Base-by-base conservation (phyloP, 2,113 vertebrate species). In the Athene cunicularia region DNA sequence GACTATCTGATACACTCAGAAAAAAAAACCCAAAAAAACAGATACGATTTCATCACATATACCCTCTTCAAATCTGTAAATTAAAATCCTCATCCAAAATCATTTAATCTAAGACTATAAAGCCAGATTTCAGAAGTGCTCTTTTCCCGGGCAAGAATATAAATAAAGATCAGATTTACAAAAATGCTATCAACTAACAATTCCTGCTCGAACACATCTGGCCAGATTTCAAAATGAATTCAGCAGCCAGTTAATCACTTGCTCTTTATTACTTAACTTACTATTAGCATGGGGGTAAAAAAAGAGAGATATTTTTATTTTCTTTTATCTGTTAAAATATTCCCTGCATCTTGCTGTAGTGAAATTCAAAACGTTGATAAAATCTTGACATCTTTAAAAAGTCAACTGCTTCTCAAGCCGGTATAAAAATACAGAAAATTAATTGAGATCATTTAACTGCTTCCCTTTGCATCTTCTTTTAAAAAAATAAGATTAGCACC, bases 61-160 rank as follows among this genome's bases (percentile, higher is more conserved):
- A 41, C 82, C 71, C 79, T 50, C 85, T 83, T 92, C 79, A 88
- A 64, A 60, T 55, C 79, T 91, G 49, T 28, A 33, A 91, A 85
- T 96, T 59, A 35, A 88, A 90, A 80, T 90, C 53, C 60, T 91
- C 55, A 39, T 77, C 49, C 73, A 39, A 62, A 90, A 28, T 47
- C 49, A n/a, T 93, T 96, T 90, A 55, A 90, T 75, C 39, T n/a
- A 64, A 41, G 59, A 68, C 89, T 88, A 62, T 64, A 41, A 92
- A 88, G 64, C 10, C 95, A 92, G 77, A 95, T 94, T 96, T 94
- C 94, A 95, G 74, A 95, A 96, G 94, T 52, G 91, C 45, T 90
- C 58, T 83, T 76, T 92, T 95, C 75, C 72, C 63, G 73, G 67
- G 74, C 77, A 56, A 49, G 85, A 9, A 0, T 58, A 95, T 90